A percentile compares a stretch with the other conserved stretches of the same genome.
Evolutionary conservation across 2,797 vertebrate species (phyloP).

Genomic region (Takifugu ocellatus): DNA sequence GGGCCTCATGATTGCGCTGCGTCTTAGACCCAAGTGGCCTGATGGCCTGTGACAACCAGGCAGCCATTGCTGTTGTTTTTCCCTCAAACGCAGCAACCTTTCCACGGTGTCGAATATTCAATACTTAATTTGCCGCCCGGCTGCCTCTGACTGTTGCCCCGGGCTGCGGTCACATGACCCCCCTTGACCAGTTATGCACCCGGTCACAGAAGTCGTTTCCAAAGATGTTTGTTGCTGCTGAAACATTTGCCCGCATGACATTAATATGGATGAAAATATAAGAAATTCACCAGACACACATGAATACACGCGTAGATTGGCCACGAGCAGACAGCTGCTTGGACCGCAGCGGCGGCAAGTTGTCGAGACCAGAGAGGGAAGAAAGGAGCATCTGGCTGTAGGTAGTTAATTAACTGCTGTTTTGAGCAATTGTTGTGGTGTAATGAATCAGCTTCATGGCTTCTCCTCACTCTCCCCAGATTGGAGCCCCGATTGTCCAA

Average conservation of each 20-base stretch:
- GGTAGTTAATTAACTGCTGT: constrained; percentile 68
- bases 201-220: constrained; percentile 53
- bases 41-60: constrained; percentile 31
- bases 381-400: constrained; percentile 38
- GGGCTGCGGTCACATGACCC: constrained; percentile 47
- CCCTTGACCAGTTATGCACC: constrained; percentile 30
- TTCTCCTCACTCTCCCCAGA: constrained; percentile 48
- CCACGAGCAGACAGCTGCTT: constrained; percentile 44
- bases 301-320: constrained; percentile 7
- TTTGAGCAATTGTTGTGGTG: constrained; percentile 61
- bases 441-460: constrained; percentile 65
- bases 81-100: constrained; percentile 53
- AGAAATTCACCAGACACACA: constrained; percentile 2
- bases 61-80: constrained; percentile 30
- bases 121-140: constrained; percentile 69
- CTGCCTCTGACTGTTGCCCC: constrained; percentile 57
- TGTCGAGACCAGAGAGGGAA: constrained; percentile 34
- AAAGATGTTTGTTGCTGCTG: constrained; percentile 27
- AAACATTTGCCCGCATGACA: constrained; percentile 9
- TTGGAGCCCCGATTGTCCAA: constrained; percentile 29
- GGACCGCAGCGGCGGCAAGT: constrained; percentile 20
- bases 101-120: constrained; percentile 60
- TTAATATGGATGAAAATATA: constrained; percentile 11
- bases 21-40: constrained; percentile 36
- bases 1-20: constrained; percentile 46